Percentiles rank a stretch among this genome's conserved stretches.
These are phyloP conservation scores for Harpegnathos saltator DNA, from an alignment of 1,140 invertebrate genomes.

Conservation along the genomic window DNA sequence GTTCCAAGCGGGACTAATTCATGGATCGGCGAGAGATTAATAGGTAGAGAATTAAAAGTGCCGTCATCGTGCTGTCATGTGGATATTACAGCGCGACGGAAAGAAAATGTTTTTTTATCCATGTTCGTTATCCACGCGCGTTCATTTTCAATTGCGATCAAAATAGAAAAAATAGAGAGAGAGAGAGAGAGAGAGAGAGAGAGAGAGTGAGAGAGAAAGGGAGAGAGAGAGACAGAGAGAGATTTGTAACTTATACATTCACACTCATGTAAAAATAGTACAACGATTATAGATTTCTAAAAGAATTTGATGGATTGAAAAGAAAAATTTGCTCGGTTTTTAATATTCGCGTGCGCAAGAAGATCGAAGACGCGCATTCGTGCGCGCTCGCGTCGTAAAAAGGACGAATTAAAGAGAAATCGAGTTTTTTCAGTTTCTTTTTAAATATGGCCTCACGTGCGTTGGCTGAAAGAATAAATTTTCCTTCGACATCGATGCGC, in stretches of 20 bases:
- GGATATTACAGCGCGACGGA: conserved; percentile 31
- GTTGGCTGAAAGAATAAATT: conserved; percentile 7
- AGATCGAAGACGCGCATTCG: neutral
- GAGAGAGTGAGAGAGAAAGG: no score
- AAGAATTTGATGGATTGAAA: neutral
- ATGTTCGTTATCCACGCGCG: no score
- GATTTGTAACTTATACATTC: neutral
- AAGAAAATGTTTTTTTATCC: conserved; percentile 17
- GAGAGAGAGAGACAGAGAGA: no score
- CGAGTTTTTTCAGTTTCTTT: neutral
- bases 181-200: no score
- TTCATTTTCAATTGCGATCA: neutral
- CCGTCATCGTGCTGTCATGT: conserved; percentile 12
- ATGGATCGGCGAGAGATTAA: conserved; percentile 46
- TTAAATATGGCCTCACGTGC: neutral
- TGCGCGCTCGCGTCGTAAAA: neutral
- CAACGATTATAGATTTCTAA: neutral
- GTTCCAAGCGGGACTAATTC: conserved; percentile 52
- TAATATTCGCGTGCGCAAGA: neutral
- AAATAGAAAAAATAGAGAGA: neutral
- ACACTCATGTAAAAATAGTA: neutral
- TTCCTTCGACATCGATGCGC: no score
- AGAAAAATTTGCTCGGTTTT: neutral
- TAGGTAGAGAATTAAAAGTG: conserved; percentile 53
- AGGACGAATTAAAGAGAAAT: neutral